Conservation (phyloP, 1,140 invertebrate species). For the Triops longicaudatus region DNA sequence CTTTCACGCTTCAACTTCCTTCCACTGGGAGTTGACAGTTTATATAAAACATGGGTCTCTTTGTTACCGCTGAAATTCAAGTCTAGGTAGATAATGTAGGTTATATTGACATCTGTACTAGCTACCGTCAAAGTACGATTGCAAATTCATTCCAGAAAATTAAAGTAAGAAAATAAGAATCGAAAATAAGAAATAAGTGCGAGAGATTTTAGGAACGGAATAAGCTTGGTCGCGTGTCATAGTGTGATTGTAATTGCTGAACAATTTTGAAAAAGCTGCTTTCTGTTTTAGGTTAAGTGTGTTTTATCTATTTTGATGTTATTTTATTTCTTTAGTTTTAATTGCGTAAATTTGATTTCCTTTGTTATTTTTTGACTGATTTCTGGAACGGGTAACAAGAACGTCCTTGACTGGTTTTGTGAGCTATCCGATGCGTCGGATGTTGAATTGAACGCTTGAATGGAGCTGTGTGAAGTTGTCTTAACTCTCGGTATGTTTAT, state of each 20-base stretch:
- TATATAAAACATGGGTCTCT: neutral
- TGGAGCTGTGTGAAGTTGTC: conserved; percentile 9
- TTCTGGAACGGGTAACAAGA: neutral
- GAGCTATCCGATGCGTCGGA: neutral
- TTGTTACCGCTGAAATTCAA: neutral
- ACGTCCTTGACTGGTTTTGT: neutral
- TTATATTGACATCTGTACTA: neutral
- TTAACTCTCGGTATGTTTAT: conserved; percentile 16
- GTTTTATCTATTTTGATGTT: no score
- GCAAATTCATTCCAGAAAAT: no score
- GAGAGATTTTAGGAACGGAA: no score
- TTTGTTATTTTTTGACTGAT: conserved; percentile 28
- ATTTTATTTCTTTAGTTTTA: neutral
- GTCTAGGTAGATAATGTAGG: neutral
- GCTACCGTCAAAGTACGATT: no score
- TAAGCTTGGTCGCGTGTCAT: no score
- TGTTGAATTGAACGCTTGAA: conserved; percentile 16
- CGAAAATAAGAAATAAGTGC: neutral
- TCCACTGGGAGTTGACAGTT: neutral
- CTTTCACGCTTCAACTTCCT: conserved; percentile 11
- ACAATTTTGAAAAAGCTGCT: no score
- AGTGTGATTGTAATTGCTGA: no score
- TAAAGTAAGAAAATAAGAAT: no score
- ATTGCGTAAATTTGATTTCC: conserved; percentile 30
- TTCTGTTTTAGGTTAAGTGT: no score